Evolutionary conservation across 2,888 invertebrate species (phyloP).

Genomic region (Ectropis crepuscularia): DNA sequence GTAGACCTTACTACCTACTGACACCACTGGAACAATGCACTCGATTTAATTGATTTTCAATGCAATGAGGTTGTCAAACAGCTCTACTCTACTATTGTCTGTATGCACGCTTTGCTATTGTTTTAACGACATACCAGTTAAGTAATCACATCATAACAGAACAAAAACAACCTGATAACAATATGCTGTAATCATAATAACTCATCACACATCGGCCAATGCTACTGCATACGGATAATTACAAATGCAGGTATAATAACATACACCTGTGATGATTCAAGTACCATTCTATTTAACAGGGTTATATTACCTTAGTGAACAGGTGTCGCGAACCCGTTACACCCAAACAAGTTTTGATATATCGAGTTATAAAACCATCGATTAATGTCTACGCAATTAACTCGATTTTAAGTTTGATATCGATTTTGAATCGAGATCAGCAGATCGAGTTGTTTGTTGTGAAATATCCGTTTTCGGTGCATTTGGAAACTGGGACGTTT

Average conservation of each 20-base stretch:
- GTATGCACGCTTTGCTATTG: neutral
- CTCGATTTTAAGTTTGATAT: conserved; percentile 31
- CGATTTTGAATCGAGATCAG: conserved; percentile 28
- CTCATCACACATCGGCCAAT: conserved; percentile 45
- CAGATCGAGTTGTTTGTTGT: conserved; percentile 30
- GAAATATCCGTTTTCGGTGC: conserved; percentile 26
- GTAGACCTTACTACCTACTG: neutral
- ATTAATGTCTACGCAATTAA: conserved; percentile 40
- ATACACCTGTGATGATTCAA: conserved; percentile 6
- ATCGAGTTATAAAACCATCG: conserved; percentile 54
- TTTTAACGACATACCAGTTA: conserved; percentile 16
- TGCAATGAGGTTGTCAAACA: conserved; percentile 10
- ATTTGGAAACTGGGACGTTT: conserved; percentile 25
- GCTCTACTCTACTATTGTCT: neutral
- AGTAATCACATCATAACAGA: neutral
- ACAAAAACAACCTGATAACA: conserved; percentile 36
- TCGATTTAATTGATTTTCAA: conserved; percentile 8
- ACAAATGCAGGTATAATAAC: conserved; percentile 7
- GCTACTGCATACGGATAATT: conserved; percentile 46
- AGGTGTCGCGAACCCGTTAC: conserved; percentile 66
- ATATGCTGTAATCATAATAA: conserved; percentile 53
- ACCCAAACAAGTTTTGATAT: conserved; percentile 56
- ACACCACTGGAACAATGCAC: neutral
- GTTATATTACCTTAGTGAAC: conserved; percentile 49
- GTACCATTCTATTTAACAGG: conserved; percentile 38